Base-by-base conservation (phyloP, 2,888 invertebrate species). In the Ferrisia virgata region DNA sequence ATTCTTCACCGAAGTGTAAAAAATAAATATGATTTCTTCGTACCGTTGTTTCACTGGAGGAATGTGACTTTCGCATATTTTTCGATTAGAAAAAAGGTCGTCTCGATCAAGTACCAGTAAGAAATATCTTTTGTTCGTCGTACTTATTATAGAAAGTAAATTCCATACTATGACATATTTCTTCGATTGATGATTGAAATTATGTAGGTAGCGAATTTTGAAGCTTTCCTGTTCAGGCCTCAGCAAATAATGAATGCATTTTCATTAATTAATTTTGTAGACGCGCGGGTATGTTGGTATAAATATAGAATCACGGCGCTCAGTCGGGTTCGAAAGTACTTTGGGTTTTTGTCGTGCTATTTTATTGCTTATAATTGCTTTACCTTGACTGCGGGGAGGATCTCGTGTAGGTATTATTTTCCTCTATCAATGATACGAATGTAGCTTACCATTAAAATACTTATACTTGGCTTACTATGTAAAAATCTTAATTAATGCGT, bases 331-430 rank as follows among this genome's bases (percentile, higher is more conserved):
- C 39, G 76, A 36, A 36, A 36, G 36, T 11, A 36, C 39, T n/a
- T n/a, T n/a, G 33, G 39, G 78, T 18, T 78, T 33, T 3, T 39
- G 39, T 39, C 39, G 36, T 31, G 78, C 78, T 78, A 78, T 39
- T 18, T 22, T 53, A 53, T 39, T 39, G 78, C 78, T 39, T 78
- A 15, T 18, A 36, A 78, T 39, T 78, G 33, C 22, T 18, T 31
- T 39, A 39, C 36, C 78, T 39, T 31, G 22, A 78, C 78, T 78
- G 78, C 36, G 72, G 72, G 31, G 72, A 36, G 72, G 72, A 36
- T 72, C 31, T 72, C 31, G 33, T 78, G 78, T n/a, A n/a, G n/a
- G n/a, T 53, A 53, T 53, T 53, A 53, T 53, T 53, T 33, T 69
- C 31, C 31, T 69, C n/a, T 11, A 31, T 69, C 69, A 28, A 15